phyloP scores from a whole-genome alignment of 2,797 vertebrate genomes.

The Novumbra hubbsi region DNA sequence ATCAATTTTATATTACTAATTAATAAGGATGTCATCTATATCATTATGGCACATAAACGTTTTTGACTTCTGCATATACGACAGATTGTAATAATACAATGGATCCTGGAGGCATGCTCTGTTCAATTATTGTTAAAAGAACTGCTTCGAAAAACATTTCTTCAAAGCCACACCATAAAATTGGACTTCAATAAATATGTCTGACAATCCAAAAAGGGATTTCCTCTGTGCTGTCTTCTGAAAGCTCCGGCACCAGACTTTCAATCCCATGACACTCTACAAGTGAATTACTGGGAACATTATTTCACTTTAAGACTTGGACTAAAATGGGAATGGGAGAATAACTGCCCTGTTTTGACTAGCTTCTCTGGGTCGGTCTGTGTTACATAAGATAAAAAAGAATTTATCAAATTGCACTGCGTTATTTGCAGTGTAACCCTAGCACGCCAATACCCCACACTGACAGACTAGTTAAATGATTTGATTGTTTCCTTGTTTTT shows the following conservation, averaged over 20 bases:
- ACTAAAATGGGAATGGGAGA: conserved; percentile 21
- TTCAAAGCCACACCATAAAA: conserved; percentile 46
- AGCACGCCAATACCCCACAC: not conserved
- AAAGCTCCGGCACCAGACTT: conserved; percentile 48
- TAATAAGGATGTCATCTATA: not conserved
- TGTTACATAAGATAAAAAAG: conserved; percentile 6
- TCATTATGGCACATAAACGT: not conserved
- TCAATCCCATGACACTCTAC: conserved; percentile 45
- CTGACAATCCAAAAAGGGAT: conserved; percentile 56
- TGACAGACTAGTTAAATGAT: conserved; percentile 19
- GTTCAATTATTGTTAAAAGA: conserved; percentile 50
- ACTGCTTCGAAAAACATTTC: conserved; percentile 51
- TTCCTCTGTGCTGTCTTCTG: conserved; percentile 42
- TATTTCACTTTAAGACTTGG: conserved; percentile 37
- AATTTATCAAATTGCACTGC: not conserved
- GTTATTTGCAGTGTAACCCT: not conserved
- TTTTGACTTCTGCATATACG: conserved; percentile 36
- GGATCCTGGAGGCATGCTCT: conserved; percentile 50
- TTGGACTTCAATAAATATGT: conserved; percentile 60
- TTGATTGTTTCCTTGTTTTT: no score
- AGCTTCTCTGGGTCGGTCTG: conserved; percentile 3
- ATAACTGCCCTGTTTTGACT: not conserved
- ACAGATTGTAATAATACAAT: conserved; percentile 50
- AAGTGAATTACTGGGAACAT: conserved; percentile 45
- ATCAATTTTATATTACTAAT: not conserved